Evolutionary conservation across 2,888 invertebrate species (phyloP), one percentile per base, ranked within the genome.

Genomic region (Zhuqinia jingwanae): DNA sequence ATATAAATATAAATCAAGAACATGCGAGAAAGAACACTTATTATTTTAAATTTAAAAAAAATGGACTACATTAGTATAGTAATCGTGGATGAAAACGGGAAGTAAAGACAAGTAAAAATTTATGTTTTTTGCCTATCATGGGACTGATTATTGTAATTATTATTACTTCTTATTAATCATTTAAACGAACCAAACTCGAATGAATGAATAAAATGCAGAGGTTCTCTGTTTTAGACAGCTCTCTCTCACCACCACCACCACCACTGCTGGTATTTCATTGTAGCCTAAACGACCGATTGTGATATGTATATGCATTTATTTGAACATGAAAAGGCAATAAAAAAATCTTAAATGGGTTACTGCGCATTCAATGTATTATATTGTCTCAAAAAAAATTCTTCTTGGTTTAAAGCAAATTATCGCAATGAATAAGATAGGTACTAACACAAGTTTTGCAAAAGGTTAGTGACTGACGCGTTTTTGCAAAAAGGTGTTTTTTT

Each of bases 21-120:
- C 10, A 68, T n/a, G 68, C 68, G 42, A 68, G 45, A 68, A 68
- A 42, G 17, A 45, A 68, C n/a, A 20, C 68, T 68, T 60, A 27
- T 60, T 60, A 15, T 13, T 60, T n/a, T n/a, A n/a, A n/a, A n/a
- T n/a, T 60, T 60, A n/a, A n/a, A 53, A 53, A 53, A 17, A 53
- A 53, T 53, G 53, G 47, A 22, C 56, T 22, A 56, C 22, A 56
- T 47, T 11, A 47, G 47, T n/a, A 47, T 11, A 47, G 47, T 15
- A 47, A 47, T 15, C 47, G 11, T 15, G 15, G 47, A 47, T 15
- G 47, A 47, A 47, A 47, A 47, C n/a, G 47, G n/a, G 15, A 47
- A n/a, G n/a, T 47, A 47, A 47, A 47, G n/a, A 47, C n/a, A n/a
- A 47, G 47, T 47, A 15, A n/a, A 47, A 47, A 47, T 47, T 47